Conservation (phyloP, 1,140 invertebrate genomes). For the Matsumurasca onukii region DNA sequence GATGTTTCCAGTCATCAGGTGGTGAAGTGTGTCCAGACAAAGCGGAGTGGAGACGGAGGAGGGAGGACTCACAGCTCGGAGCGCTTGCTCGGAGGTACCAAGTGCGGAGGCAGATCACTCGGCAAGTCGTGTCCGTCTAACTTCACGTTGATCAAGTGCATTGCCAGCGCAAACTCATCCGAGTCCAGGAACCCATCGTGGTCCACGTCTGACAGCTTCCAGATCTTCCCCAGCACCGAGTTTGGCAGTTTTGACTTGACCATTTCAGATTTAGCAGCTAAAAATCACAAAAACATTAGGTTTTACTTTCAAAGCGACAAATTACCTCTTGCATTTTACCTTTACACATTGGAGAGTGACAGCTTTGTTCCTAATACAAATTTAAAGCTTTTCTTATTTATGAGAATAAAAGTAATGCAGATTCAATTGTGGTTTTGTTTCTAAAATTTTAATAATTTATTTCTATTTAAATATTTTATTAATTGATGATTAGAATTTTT, state of each 20-base stretch:
- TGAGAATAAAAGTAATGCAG: too few species aligned
- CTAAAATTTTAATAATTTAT: too few species aligned
- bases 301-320: too few species aligned
- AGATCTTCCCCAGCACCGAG: slow-evolving; percentile 94
- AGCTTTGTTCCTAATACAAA: too few species aligned
- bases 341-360: too few species aligned
- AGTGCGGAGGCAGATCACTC: slow-evolving; percentile 83
- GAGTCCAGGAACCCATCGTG: slow-evolving; percentile 93
- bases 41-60: too few species aligned
- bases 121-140: slow-evolving; percentile 95
- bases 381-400: too few species aligned
- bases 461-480: too few species aligned
- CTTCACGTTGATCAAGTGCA: slow-evolving; percentile 96
- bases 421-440: too few species aligned
- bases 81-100: slow-evolving; percentile 89
- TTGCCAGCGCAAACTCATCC: slow-evolving; percentile 98
- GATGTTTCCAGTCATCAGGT: slow-evolving; percentile 7
- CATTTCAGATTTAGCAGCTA: slow-evolving; percentile 94
- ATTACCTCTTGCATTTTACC: too few species aligned
- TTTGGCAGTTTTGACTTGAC: slow-evolving; percentile 98
- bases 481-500: too few species aligned
- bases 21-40: slow-evolving; percentile 25
- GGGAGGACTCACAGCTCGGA: slow-evolving; percentile 17
- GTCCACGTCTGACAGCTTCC: slow-evolving; percentile 97
- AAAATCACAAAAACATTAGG: slow-evolving; percentile 20